Evolutionary conservation across 1,140 invertebrate species (phyloP), one percentile per base, ranked within the genome.

Genomic region (Macrobrachium rosenbergii): DNA sequence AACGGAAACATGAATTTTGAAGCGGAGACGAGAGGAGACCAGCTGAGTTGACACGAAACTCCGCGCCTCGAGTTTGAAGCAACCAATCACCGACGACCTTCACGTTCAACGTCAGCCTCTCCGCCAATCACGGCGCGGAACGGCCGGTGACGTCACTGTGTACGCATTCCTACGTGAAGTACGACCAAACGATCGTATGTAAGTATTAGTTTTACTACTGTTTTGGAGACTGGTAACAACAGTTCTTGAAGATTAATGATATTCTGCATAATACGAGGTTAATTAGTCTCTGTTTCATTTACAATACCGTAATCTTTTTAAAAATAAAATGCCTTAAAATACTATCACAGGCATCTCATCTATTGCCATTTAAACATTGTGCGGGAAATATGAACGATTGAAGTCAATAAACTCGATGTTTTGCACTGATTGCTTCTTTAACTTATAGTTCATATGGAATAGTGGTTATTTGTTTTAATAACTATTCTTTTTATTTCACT

Each of bases 371-470:
- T 87, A 87, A 87, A 87, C 79, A 63, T 45, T 64, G 19, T 62
- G 78, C 78, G 83, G 84, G 84, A 87, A 87, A 64, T 87, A 87
- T 76, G 78, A 87, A 87, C 45, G 78, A 60, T n/a, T 75, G 52
- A 52, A 52, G 52, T 52, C 52, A 52, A 52, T 52, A 52, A 52
- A 52, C 52, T 52, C 52, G 52, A 8, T 12, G 52, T 10, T 52
- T 52, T 10, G 7, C 7, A 52, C 12, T 2, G 52, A 52, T 12
- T 52, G 52, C 52, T 8, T 52, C 2, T 52, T 52, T 52, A 52
- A 52, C 52, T 8, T 52, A 8, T 10, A 5, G 12, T 52, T 12
- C 12, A 10, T 52, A 5, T 52, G 12, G 52, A 52, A 52, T 10
- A 2, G 52, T 52, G 7, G 52, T 10, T 10, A 52, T 52, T 52